Percentiles rank a stretch among this genome's conserved stretches.
These are phyloP conservation scores for Entomobrya proxima DNA, from an alignment of 2,888 invertebrate genomes.

Conservation along the genomic window DNA sequence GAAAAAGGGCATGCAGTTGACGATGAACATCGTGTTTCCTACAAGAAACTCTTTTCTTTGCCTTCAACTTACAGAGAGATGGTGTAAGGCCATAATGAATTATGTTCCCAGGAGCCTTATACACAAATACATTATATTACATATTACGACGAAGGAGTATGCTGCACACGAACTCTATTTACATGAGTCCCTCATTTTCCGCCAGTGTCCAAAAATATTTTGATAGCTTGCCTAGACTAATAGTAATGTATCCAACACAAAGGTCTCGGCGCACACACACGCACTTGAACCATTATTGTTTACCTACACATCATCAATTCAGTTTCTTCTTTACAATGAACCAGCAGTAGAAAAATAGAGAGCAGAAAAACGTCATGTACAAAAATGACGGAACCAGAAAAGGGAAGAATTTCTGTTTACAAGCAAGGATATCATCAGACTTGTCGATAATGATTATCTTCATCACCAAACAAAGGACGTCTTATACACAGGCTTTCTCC, in stretches of 20 bases:
- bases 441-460: slow-evolving; percentile 65
- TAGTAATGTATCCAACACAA: slow-evolving; percentile 36
- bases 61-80: background rate
- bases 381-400: slow-evolving; percentile 5
- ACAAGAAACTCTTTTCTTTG: slow-evolving; percentile 41
- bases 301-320: slow-evolving; percentile 68
- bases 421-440: slow-evolving; percentile 43
- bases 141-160: background rate
- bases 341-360: background rate
- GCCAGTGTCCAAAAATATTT: slow-evolving; percentile 3
- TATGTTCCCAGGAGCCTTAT: slow-evolving; percentile 50
- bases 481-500: background rate
- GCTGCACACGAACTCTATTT: slow-evolving; percentile 4
- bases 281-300: slow-evolving; percentile 70
- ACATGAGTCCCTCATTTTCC: background rate
- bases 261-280: slow-evolving; percentile 43
- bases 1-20: background rate
- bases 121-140: slow-evolving; percentile 28
- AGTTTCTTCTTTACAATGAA: slow-evolving; percentile 47
- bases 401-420: slow-evolving; percentile 24
- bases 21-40: slow-evolving; percentile 43
- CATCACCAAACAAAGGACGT: slow-evolving; percentile 42
- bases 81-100: slow-evolving; percentile 48
- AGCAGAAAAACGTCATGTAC: background rate
- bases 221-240: slow-evolving; percentile 8